These are phyloP conservation scores for Drosophila macrospina DNA, from an alignment of 2,888 invertebrate genomes.

Conservation along the genomic window DNA sequence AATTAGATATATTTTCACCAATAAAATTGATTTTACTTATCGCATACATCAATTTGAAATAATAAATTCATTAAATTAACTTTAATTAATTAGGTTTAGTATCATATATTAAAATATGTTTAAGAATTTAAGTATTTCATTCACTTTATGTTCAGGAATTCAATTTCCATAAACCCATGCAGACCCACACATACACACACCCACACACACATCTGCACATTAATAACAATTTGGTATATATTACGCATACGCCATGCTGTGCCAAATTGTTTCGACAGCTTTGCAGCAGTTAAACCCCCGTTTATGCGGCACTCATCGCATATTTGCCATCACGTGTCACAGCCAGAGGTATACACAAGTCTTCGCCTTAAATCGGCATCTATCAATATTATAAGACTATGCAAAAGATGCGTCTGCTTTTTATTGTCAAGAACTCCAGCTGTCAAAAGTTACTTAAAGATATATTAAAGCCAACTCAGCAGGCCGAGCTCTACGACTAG, in stretches of 20 bases:
- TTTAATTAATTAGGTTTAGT: neutral
- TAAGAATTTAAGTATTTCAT: neutral
- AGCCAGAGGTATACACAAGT: neutral
- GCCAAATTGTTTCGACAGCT: constrained; percentile 61
- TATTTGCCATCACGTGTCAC: constrained; percentile 58
- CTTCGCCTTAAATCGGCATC: constrained; percentile 18
- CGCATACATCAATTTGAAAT: neutral
- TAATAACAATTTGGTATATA: constrained; percentile 56
- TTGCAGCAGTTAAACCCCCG: constrained; percentile 30
- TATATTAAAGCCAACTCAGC: constrained; percentile 29
- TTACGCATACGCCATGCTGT: constrained; percentile 67
- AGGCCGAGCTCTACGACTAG: constrained; percentile 61
- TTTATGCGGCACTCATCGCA: constrained; percentile 31
- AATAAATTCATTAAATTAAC: constrained; percentile 4
- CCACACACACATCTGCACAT: constrained; percentile 28
- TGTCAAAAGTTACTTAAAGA: constrained; percentile 24
- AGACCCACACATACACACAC: neutral
- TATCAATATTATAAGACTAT: constrained; percentile 33
- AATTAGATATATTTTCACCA: no score
- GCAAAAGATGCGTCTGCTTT: constrained; percentile 6
- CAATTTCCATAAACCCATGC: constrained; percentile 1
- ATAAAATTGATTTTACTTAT: neutral
- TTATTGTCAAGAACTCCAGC: constrained; percentile 9
- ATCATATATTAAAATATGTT: neutral
- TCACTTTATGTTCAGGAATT: neutral